Conservation (phyloP, 2,113 vertebrate genomes). For the Notothenia rossii region DNA sequence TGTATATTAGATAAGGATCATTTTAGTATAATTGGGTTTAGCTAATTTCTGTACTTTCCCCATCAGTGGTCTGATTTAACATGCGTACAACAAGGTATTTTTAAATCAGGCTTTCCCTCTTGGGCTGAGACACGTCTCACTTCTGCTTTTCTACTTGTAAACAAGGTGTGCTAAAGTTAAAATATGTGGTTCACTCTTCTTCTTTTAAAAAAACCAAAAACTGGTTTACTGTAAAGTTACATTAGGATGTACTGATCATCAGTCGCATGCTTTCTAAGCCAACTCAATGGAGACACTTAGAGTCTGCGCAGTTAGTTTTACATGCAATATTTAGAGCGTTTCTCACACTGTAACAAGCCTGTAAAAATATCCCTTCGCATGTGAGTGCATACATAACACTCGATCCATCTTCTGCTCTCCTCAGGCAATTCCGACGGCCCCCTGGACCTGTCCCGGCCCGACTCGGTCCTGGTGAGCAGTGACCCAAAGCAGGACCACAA, state of each 20-base stretch:
- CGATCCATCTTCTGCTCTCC: slow-evolving; percentile 10
- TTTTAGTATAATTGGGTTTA: not conserved
- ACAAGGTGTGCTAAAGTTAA: not conserved
- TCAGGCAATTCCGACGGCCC: slow-evolving; percentile 84
- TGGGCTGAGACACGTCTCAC: not conserved
- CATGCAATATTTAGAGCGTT: not conserved
- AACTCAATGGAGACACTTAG: not conserved
- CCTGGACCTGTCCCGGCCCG: slow-evolving; percentile 85
- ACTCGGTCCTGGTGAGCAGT: slow-evolving; percentile 85
- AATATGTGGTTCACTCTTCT: not conserved
- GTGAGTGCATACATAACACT: not conserved
- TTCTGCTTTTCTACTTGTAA: slow-evolving; percentile 58
- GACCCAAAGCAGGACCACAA: slow-evolving; percentile 98
- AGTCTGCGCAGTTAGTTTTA: not conserved
- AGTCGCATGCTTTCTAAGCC: not conserved
- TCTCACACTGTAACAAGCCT: not conserved
- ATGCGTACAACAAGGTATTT: too few species aligned
- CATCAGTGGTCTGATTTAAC: slow-evolving; percentile 6
- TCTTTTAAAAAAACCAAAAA: not conserved
- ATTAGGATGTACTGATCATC: not conserved
- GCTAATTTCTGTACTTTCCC: slow-evolving; percentile 6
- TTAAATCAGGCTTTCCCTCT: slow-evolving; percentile 24
- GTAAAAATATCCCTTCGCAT: not conserved
- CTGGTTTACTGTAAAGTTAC: not conserved
- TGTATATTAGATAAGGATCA: not conserved